Evolutionary conservation across 2,113 vertebrate species (phyloP), one percentile per base, ranked within the genome.

Genomic region (Tichodroma muraria): DNA sequence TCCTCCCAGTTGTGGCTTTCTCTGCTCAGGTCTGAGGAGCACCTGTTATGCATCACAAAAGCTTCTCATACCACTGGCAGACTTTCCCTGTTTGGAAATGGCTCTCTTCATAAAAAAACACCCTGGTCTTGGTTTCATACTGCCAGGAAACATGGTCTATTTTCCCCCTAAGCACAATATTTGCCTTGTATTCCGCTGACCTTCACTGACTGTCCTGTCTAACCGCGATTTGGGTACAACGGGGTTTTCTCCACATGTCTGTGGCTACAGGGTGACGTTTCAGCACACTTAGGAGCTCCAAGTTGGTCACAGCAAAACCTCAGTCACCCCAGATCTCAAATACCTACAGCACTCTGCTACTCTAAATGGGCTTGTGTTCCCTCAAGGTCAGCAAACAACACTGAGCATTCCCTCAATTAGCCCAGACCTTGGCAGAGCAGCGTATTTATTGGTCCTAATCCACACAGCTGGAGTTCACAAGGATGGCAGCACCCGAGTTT

Each of bases 1-100:
- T 50, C 56, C 49, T 93, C 56, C 69, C 53, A 40, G 30, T 37
- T 47, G 64, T 33, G 0, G 1, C 38, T 53, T 75, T 50, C 82
- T 83, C 54, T 3, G 3, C 24, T 63, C 12, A 75, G 80, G 90
- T 91, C 91, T 78, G 49, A 95, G 69, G 60, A 96, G 82, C 88
- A 97, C 93, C 93, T 97, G 95, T 57, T 83, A 17, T 2, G 14
- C 68, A 71, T 86, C 90, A 90, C 37, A 81, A 88, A 88, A 91
- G 37, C 38, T 93, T 38, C 72, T 75, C 30, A 0, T 38, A 85
- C 35, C 81, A 25, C 13, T 92, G 88, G 79, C 93, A 95, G 69
- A 44, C 44, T n/a, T 71, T 52, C 65, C 45, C 35, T 68, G 60
- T 69, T 84, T 93, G 56, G 49, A 54, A 84, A 94, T 49, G 7